These are phyloP conservation scores for Drosophila cyrtoloma DNA, from an alignment of 2,888 invertebrate genomes.

Conservation along the genomic window DNA sequence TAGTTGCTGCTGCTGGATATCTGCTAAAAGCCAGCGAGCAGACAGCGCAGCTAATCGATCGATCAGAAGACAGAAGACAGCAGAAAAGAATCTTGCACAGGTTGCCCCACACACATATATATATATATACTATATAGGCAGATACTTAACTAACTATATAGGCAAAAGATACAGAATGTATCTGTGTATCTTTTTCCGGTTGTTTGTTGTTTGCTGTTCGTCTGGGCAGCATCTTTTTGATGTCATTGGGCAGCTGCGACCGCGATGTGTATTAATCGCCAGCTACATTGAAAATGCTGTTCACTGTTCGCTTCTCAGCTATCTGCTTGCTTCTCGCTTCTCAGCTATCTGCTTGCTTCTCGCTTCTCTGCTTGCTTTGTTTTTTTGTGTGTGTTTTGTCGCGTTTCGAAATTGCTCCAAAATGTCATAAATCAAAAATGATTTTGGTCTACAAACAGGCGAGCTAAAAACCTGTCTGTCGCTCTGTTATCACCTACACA, in stretches of 20 bases:
- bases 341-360: slow-evolving; percentile 12
- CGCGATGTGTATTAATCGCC: slow-evolving; percentile 80
- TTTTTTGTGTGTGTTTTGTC: slow-evolving; percentile 64
- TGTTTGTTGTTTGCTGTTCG: slow-evolving; percentile 52
- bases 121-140: slow-evolving; percentile 8
- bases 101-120: slow-evolving; percentile 48
- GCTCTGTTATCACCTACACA: slow-evolving; percentile 75
- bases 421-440: slow-evolving; percentile 76
- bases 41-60: slow-evolving; percentile 73
- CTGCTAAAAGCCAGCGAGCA: slow-evolving; percentile 66
- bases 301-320: slow-evolving; percentile 32
- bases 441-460: slow-evolving; percentile 38
- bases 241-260: slow-evolving; percentile 78
- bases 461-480: slow-evolving; percentile 60
- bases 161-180: slow-evolving; percentile 47
- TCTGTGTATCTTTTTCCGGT: slow-evolving; percentile 62
- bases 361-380: slow-evolving; percentile 12
- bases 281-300: slow-evolving; percentile 74
- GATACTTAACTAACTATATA: slow-evolving; percentile 17
- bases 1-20: slow-evolving; percentile 43
- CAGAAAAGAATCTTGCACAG: slow-evolving; percentile 56
- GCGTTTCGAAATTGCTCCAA: slow-evolving; percentile 77
- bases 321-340: slow-evolving; percentile 7
- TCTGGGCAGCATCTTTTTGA: slow-evolving; percentile 64
- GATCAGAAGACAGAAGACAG: slow-evolving; percentile 39